phyloP scores from a whole-genome alignment of 1,140 invertebrate genomes.

The Drosophila trapezifrons region DNA sequence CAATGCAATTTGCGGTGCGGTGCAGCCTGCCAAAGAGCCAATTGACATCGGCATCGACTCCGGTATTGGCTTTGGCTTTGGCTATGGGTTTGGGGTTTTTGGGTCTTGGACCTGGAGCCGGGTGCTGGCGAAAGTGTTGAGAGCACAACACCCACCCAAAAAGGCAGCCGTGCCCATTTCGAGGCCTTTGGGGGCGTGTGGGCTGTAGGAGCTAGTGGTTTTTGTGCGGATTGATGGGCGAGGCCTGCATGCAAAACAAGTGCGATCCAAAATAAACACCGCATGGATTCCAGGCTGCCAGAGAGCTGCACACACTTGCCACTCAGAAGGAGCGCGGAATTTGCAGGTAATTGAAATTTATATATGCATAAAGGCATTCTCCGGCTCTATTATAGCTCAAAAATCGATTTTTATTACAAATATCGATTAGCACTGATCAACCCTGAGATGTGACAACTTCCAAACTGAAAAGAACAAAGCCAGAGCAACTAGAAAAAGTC shows the following conservation, averaged over 20 bases:
- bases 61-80: conserved; percentile 1
- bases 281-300: background rate
- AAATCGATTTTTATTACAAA: background rate
- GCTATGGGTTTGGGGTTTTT: background rate
- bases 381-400: background rate
- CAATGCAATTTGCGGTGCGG: conserved; percentile 76
- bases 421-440: background rate
- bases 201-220: conserved; percentile 21
- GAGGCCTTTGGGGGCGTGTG: conserved; percentile 37
- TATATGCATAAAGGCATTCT: background rate
- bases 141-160: conserved; percentile 76
- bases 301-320: conserved; percentile 21
- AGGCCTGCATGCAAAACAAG: conserved; percentile 64
- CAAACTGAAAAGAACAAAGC: no score
- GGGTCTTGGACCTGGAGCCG: background rate
- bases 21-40: conserved; percentile 53
- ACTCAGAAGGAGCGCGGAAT: background rate
- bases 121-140: conserved; percentile 74
- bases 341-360: conserved; percentile 22
- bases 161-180: conserved; percentile 67
- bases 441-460: no score
- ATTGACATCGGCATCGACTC: conserved; percentile 45
- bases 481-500: no score
- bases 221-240: conserved; percentile 36
- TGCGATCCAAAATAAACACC: conserved; percentile 38